Evolutionary conservation across 2,113 vertebrate species (phyloP), one percentile per base, ranked within the genome.

Genomic region (Bos javanicus): DNA sequence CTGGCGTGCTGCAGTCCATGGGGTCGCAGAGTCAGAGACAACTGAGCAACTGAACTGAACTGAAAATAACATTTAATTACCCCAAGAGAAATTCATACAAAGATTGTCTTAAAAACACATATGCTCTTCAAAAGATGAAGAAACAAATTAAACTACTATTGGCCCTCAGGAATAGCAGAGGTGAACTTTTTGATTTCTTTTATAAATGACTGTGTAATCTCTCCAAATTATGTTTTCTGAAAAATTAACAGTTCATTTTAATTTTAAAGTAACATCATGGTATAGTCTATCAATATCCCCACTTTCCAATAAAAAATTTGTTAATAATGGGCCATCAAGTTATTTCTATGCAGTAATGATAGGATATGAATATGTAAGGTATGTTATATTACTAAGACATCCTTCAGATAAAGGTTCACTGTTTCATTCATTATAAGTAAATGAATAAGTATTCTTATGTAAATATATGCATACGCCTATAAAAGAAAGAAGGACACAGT

Each of bases 181-280:
- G 30, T 74, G 95, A 92, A n/a, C 11, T 5, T 28, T 71, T 87
- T 91, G 1, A 46, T 60, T 97, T 95, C 30, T 26, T 85, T 81
- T 91, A 78, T 57, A 94, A 95, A 54, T 92, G n/a, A 74, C 8
- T 84, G 23, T 30, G 83, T 83, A 93, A 94, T 46, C n/a, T 10
- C 14, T 87, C 5, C 60, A 97, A 91, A 95, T 59, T 86, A 95
- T 16, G 19, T 95, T 76, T 78, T 88, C 39, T 84, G 43, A 97
- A 14, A 87, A 7, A 93, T 0, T 19, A 86, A 84, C n/a, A 90
- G 28, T 81, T 7, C 89, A 67, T 39, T 76, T 57, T 60, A 88
- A 84, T 76, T 39, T 43, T 26, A 6, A 96, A 85, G 57, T 39
- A 88, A 50, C 19, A 94, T 78, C 59, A 43, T 96, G 71, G 26